phyloP scores from a whole-genome alignment of 2,888 invertebrate genomes.

The Rhamnusium bicolor region DNA sequence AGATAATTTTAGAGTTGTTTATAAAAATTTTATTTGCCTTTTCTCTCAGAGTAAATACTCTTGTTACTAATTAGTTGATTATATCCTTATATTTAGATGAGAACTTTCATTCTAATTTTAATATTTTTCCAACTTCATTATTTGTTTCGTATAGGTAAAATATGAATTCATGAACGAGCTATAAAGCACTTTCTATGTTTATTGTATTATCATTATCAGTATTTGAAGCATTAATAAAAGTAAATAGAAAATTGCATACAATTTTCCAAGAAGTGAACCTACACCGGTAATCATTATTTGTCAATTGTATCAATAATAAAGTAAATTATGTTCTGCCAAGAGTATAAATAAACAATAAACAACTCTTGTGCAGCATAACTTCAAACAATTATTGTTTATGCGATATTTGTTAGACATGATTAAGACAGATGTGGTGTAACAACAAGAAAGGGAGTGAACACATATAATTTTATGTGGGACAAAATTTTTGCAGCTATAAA shows the following conservation, averaged over 20 bases:
- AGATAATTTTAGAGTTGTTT: too few relatives aligned
- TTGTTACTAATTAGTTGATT: too few relatives aligned
- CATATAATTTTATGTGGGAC: background rate
- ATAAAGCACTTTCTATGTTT: background rate
- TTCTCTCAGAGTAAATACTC: too few relatives aligned
- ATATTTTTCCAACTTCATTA: too few relatives aligned
- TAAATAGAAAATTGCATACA: background rate
- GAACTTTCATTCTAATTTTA: too few relatives aligned
- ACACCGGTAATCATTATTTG: slow-evolving; percentile 3
- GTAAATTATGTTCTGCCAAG: slow-evolving; percentile 3
- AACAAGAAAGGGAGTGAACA: background rate
- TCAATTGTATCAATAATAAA: slow-evolving; percentile 11
- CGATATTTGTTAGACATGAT: background rate
- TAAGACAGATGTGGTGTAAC: slow-evolving; percentile 12
- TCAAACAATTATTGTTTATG: background rate
- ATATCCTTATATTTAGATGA: too few relatives aligned
- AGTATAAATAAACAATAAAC: slow-evolving; percentile 19
- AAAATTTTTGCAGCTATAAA: background rate
- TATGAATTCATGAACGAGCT: background rate
- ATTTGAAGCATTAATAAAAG: background rate
- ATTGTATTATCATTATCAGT: background rate
- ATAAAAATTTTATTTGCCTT: too few relatives aligned
- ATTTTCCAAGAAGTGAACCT: slow-evolving; percentile 20
- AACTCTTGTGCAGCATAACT: background rate
- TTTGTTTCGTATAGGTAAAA: background rate